Conservation (phyloP, 2,797 vertebrate species). For the Muscicapa comitata region DNA sequence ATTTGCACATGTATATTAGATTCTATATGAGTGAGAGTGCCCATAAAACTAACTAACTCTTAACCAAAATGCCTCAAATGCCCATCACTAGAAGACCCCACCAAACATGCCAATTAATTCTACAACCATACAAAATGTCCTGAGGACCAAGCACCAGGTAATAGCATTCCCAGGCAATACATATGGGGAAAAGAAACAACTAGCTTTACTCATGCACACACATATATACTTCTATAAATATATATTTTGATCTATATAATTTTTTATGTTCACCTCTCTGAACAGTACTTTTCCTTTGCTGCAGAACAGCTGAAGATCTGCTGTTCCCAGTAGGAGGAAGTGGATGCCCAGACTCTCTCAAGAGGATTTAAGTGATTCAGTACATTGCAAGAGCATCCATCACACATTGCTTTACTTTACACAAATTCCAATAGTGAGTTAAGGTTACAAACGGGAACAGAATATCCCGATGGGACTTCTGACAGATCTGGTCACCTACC, state of each 20-base stretch:
- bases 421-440: neutral
- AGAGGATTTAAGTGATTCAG: neutral
- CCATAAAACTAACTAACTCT: neutral
- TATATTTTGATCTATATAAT: neutral
- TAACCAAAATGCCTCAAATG: neutral
- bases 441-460: neutral
- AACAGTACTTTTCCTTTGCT: neutral
- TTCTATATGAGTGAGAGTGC: neutral
- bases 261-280: neutral
- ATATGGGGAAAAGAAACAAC: neutral
- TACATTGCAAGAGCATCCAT: neutral
- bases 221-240: neutral
- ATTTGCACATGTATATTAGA: neutral
- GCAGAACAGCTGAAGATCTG: neutral
- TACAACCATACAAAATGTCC: neutral
- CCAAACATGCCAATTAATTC: neutral
- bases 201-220: neutral
- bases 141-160: neutral
- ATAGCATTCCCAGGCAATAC: neutral
- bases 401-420: neutral
- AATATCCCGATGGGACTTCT: neutral
- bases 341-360: neutral
- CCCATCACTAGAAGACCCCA: neutral
- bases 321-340: neutral
- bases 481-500: neutral